Evolutionary conservation across 2,113 vertebrate species (phyloP).

Genomic region (Myiagra hebetior): DNA sequence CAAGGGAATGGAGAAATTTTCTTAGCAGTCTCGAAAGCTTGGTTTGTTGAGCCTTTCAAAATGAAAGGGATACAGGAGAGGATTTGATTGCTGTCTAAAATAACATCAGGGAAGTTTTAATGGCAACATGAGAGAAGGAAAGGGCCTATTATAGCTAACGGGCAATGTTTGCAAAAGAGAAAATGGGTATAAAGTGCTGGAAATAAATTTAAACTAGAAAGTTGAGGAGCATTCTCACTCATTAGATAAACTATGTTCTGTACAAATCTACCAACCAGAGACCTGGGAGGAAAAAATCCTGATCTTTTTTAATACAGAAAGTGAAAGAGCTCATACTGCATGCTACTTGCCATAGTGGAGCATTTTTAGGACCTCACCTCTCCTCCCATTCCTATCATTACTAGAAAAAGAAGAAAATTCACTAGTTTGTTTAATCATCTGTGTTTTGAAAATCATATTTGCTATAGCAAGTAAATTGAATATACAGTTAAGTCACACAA

Average conservation of each 20-base stretch:
- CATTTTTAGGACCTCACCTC: neutral
- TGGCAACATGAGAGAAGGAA: neutral
- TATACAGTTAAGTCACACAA: neutral
- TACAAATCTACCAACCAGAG: neutral
- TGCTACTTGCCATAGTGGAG: neutral
- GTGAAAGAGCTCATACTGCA: neutral
- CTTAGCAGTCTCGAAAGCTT: neutral
- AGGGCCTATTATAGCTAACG: neutral
- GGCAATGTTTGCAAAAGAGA: neutral
- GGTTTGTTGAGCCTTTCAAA: neutral
- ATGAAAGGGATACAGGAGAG: neutral
- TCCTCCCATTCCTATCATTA: neutral
- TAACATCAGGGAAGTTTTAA: neutral
- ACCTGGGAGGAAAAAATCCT: neutral
- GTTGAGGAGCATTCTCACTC: neutral
- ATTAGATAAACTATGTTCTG: neutral
- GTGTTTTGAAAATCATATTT: neutral
- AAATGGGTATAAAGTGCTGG: neutral
- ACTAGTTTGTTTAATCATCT: neutral
- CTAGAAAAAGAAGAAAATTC: neutral
- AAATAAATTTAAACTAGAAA: neutral
- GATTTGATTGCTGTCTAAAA: neutral
- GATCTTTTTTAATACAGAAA: neutral
- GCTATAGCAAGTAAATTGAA: neutral
- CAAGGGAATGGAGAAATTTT: neutral